Base-by-base conservation (phyloP, 2,888 invertebrate species). In the Prosopocoilus inquinatus region DNA sequence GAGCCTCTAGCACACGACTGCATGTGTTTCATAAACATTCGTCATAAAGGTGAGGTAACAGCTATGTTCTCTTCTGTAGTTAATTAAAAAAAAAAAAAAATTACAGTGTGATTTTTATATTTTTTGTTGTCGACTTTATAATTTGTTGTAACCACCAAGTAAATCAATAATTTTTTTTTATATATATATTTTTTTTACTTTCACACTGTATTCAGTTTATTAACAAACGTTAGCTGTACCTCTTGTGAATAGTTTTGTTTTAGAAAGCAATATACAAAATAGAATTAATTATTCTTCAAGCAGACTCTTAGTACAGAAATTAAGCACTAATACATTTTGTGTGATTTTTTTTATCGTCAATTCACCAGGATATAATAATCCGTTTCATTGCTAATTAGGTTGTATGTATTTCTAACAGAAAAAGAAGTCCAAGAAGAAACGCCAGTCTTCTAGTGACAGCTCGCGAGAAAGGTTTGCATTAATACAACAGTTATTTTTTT, bases 391-490 rank as follows among this genome's bases (percentile, higher is more conserved):
- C 32, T 9, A 47, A 47, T 11, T 9, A 32, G 20, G 28, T 39
- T 47, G 43, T 32, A 35, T 50, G 15, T 43, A 38, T 51, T 56
- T 35, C 47, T 52, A 28, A 76, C 79, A 85, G 82, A 84, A 82
- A 76, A 84, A 82, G 74, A 78, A 80, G 61, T 66, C 67, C 51
- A 83, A 83, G 75, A 83, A 82, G 77, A 82, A 81, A 70, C 80
- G 79, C 61, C 79, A 79, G 59, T 80, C 80, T 53, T 77, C 80
- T 39, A 79, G 81, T 47, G 82, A 81, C 53, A 81, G 81, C 68
- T 81, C 82, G 16, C 77, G 80, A 64, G 81, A 82, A 60, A 82
- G 81, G 84, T 38, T 53, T 53, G 52, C 46, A 46, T 55, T 12
- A 49, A 35, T 58, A 47, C 33, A 47, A 47, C 35, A 36, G 15